Conservation (phyloP, 2,888 invertebrate genomes). For the Apodemia duryi region DNA sequence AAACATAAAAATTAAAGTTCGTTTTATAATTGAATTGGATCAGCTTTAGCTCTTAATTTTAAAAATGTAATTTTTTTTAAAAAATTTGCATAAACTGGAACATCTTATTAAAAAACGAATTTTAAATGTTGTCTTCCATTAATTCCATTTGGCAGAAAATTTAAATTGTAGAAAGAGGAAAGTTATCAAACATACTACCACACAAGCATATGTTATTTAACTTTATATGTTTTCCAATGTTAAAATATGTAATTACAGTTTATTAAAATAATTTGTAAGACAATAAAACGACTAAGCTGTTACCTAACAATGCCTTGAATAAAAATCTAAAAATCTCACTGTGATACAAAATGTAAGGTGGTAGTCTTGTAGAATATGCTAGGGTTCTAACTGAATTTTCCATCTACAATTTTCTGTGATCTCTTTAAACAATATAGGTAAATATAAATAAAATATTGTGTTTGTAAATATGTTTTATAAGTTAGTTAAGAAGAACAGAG, state of each 20-base stretch:
- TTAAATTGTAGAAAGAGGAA: slow-evolving; percentile 69
- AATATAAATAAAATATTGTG: slow-evolving; percentile 62
- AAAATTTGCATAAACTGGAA: background rate
- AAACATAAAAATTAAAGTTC: slow-evolving; percentile 24
- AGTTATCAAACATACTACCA: slow-evolving; percentile 51
- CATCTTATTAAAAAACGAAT: slow-evolving; percentile 39
- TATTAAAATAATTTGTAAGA: slow-evolving; percentile 42
- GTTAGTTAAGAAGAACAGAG: slow-evolving; percentile 63
- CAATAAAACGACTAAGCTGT: slow-evolving; percentile 54
- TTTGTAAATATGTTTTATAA: slow-evolving; percentile 66
- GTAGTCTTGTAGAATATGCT: slow-evolving; percentile 69
- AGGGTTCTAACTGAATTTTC: slow-evolving; percentile 73
- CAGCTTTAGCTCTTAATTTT: background rate
- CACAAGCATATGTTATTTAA: slow-evolving; percentile 30
- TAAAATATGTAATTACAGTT: slow-evolving; percentile 14
- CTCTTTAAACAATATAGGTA: slow-evolving; percentile 77
- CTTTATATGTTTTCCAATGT: slow-evolving; percentile 17
- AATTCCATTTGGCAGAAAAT: slow-evolving; percentile 64
- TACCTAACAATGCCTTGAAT: slow-evolving; percentile 61
- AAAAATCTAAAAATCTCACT: slow-evolving; percentile 60
- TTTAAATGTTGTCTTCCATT: slow-evolving; percentile 66
- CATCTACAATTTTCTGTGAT: slow-evolving; percentile 81
- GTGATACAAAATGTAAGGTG: slow-evolving; percentile 74
- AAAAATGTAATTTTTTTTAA: no score
- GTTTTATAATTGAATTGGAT: background rate